A percentile compares a stretch with the other conserved stretches of the same genome.
Conservation (phyloP, 2,113 vertebrate species). For the Tragulus kanchil region DNA sequence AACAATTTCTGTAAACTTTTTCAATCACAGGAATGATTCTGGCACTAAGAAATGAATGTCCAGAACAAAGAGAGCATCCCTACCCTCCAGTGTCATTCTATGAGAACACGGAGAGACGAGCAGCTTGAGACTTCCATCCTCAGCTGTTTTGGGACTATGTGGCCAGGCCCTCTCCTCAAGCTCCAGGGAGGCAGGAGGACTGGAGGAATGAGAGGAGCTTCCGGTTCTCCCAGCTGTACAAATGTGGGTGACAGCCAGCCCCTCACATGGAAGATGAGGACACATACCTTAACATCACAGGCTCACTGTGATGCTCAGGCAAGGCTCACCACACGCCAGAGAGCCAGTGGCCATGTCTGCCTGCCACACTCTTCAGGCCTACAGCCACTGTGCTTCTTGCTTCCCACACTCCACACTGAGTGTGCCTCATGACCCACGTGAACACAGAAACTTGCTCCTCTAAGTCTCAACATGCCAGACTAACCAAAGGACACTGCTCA, state of each 20-base stretch:
- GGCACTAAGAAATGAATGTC: neutral
- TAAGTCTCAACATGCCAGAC: neutral
- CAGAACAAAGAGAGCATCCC: neutral
- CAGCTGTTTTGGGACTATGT: neutral
- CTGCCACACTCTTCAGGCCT: neutral
- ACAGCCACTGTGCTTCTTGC: neutral
- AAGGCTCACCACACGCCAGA: neutral
- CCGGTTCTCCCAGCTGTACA: neutral
- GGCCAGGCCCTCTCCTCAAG: neutral
- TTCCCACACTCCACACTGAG: neutral
- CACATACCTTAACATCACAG: neutral
- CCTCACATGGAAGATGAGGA: neutral
- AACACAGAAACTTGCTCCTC: neutral
- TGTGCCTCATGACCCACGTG: neutral
- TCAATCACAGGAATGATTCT: constrained; percentile 9
- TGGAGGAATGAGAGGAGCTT: neutral
- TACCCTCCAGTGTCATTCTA: neutral
- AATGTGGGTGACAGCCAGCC: neutral
- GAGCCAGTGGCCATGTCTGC: neutral
- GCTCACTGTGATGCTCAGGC: neutral
- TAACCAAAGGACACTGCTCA: neutral
- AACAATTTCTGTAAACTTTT: constrained; percentile 1
- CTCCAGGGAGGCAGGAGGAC: neutral
- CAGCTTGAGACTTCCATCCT: neutral
- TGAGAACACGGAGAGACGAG: neutral